These are phyloP conservation scores for Agrochola lychnidis DNA, from an alignment of 2,888 invertebrate genomes.

Conservation along the genomic window DNA sequence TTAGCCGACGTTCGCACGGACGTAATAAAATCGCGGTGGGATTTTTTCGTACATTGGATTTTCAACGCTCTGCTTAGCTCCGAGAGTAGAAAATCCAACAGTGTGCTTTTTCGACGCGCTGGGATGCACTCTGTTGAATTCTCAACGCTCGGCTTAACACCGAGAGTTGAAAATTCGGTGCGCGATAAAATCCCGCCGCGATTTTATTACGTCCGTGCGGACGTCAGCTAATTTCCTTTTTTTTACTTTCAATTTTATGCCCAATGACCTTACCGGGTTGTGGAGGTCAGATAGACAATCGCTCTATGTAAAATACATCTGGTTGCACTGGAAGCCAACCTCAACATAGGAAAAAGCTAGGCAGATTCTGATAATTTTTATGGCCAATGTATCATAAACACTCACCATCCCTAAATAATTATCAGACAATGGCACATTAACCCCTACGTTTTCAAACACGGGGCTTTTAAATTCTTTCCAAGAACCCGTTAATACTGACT, in stretches of 20 bases:
- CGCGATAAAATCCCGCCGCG: no score
- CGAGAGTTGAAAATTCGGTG: no score
- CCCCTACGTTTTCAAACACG: background rate
- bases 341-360: background rate
- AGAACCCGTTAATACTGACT: slow-evolving; percentile 3
- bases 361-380: background rate
- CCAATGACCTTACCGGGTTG: no score
- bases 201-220: no score
- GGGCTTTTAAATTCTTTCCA: slow-evolving; percentile 1
- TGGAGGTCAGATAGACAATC: no score
- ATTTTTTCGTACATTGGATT: no score
- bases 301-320: background rate
- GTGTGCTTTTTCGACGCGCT: no score
- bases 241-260: background rate
- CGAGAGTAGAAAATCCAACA: no score
- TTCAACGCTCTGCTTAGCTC: no score
- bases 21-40: no score
- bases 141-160: no score
- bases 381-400: background rate
- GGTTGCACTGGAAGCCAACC: background rate
- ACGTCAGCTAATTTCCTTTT: background rate
- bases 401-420: background rate
- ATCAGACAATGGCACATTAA: background rate
- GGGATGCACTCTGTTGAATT: no score
- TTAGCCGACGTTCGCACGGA: background rate